Evolutionary conservation across 2,113 vertebrate species (phyloP).

Genomic region (Caranx melampygus): DNA sequence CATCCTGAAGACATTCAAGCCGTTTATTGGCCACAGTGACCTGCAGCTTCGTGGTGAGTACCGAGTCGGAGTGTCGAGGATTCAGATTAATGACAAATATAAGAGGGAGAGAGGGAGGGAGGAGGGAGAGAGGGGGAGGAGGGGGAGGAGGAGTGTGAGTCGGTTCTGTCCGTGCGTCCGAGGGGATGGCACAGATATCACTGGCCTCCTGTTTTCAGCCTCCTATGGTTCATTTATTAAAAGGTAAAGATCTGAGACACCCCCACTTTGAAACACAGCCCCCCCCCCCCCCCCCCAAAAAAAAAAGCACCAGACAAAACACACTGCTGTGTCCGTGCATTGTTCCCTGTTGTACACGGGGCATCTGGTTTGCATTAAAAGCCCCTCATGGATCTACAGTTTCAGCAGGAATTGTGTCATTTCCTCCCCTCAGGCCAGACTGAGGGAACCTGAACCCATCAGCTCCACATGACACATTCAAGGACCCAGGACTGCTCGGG

Average conservation of each 20-base stretch:
- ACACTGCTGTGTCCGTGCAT: background rate
- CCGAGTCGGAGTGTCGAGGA: background rate
- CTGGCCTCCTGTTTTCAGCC: constrained; percentile 12
- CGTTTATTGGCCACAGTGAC: constrained; percentile 83
- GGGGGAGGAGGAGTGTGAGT: background rate
- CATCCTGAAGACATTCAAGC: constrained; percentile 81
- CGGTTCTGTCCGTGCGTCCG: background rate
- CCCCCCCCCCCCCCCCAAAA: background rate
- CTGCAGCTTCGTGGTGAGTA: constrained; percentile 82
- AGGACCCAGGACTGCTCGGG: background rate
- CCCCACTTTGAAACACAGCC: background rate
- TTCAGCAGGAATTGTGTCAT: constrained; percentile 70
- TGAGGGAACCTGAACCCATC: constrained; percentile 26
- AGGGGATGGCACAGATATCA: background rate
- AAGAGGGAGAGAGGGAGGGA: no score
- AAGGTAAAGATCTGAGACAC: no score
- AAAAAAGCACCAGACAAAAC: background rate
- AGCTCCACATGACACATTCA: constrained; percentile 5
- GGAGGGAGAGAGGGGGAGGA: no score
- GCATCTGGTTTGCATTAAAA: constrained; percentile 79
- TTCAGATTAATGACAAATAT: background rate
- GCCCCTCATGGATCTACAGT: constrained; percentile 37
- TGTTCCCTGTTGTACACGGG: constrained; percentile 19
- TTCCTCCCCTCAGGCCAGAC: constrained; percentile 63
- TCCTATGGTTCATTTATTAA: background rate